Evolutionary conservation across 2,797 vertebrate species (phyloP).

Genomic region (Knipowitschia caucasica): DNA sequence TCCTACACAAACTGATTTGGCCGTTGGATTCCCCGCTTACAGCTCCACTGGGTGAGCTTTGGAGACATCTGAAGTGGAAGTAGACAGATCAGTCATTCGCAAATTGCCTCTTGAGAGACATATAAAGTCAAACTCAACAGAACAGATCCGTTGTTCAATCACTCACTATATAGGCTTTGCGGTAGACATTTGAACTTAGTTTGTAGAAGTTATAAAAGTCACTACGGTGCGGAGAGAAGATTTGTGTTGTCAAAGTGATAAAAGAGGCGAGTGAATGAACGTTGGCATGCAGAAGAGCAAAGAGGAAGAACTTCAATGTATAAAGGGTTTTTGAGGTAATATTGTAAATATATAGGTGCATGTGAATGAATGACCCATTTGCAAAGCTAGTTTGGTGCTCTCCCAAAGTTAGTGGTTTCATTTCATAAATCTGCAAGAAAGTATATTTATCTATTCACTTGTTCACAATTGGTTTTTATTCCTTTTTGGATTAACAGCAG

Average conservation of each 20-base stretch:
- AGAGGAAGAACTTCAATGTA: conserved; percentile 14
- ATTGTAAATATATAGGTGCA: conserved; percentile 37
- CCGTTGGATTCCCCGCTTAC: not conserved
- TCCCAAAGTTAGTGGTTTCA: not conserved
- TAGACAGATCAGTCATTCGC: conserved; percentile 19
- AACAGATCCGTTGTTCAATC: conserved; percentile 2
- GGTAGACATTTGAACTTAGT: conserved; percentile 18
- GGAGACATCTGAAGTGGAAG: conserved; percentile 10
- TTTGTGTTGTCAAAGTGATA: conserved; percentile 14
- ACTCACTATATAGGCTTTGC: not conserved
- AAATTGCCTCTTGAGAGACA: conserved; percentile 10
- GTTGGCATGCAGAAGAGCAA: conserved; percentile 23
- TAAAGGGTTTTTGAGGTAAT: conserved; percentile 39
- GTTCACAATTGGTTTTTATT: not conserved
- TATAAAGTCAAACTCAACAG: conserved; percentile 3
- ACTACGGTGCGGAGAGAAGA: conserved; percentile 15
- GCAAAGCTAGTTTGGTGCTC: conserved; percentile 9
- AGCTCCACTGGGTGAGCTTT: conserved; percentile 6
- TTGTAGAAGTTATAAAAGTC: conserved; percentile 15
- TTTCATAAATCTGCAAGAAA: too few relatives aligned
- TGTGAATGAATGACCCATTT: conserved; percentile 58
- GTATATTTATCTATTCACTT: too few relatives aligned
- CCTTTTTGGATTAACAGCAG: too few relatives aligned
- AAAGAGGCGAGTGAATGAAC: conserved; percentile 15
- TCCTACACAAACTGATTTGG: conserved; percentile 4